Percentiles rank a stretch among this genome's conserved stretches.
These are phyloP conservation scores for Cataglyphis altisquamis DNA, from an alignment of 2,888 invertebrate genomes.

Conservation along the genomic window DNA sequence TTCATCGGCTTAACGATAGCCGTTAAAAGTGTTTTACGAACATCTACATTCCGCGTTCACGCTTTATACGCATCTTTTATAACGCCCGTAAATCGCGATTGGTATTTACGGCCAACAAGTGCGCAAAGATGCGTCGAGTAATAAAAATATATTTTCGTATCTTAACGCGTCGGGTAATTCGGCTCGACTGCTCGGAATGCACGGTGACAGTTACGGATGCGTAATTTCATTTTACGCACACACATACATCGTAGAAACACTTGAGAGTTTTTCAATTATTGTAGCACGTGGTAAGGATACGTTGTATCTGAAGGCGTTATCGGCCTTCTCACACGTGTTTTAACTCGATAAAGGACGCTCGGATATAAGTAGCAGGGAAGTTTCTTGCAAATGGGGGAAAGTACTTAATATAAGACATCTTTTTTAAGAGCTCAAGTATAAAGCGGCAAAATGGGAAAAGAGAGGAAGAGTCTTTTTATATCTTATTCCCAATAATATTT, in stretches of 20 bases:
- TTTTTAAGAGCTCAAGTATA: constrained; percentile 42
- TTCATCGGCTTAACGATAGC: constrained; percentile 42
- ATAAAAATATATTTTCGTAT: constrained; percentile 29
- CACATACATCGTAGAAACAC: background rate
- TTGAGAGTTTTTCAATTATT: constrained; percentile 9
- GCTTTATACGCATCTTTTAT: constrained; percentile 22
- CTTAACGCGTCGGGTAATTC: background rate
- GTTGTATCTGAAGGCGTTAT: constrained; percentile 29
- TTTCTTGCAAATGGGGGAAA: constrained; percentile 26
- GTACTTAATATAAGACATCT: constrained; percentile 46
- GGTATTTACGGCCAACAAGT: constrained; percentile 12
- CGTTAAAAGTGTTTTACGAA: constrained; percentile 31
- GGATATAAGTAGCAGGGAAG: constrained; percentile 40
- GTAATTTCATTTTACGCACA: background rate
- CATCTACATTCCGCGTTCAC: background rate
- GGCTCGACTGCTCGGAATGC: background rate
- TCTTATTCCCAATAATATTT: constrained; percentile 43
- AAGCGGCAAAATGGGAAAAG: constrained; percentile 39
- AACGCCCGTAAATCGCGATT: constrained; percentile 18
- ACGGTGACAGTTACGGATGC: background rate
- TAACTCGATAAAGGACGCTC: constrained; percentile 38
- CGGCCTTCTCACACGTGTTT: constrained; percentile 36
- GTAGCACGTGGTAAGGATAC: constrained; percentile 11
- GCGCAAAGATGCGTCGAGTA: background rate
- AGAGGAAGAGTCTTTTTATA: constrained; percentile 35